A percentile compares a stretch with the other conserved stretches of the same genome.
These are phyloP conservation scores for Typhlichthys eigenmanni DNA, from an alignment of 2,797 vertebrate species.

Conservation along the genomic window DNA sequence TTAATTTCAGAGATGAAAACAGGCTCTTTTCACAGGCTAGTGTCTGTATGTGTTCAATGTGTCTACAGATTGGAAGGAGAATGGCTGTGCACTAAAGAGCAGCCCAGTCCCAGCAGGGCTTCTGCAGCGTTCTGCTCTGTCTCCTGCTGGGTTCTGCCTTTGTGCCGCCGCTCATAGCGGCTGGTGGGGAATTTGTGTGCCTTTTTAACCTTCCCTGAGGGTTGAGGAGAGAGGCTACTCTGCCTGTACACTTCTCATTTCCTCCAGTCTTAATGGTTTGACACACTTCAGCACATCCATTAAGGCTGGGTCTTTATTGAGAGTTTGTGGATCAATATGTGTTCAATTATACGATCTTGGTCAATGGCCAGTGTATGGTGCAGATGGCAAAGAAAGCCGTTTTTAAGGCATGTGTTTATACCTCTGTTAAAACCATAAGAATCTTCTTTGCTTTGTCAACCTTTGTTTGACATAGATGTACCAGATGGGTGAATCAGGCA, in stretches of 20 bases:
- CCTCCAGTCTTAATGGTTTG: constrained; percentile 35
- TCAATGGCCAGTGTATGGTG: constrained; percentile 25
- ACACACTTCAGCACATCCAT: constrained; percentile 41
- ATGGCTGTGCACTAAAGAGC: constrained; percentile 45
- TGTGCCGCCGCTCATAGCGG: constrained; percentile 66
- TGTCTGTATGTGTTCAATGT: constrained; percentile 38
- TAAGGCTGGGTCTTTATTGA: constrained; percentile 39
- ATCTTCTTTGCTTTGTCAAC: constrained; percentile 50
- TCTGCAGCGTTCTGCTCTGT: constrained; percentile 44
- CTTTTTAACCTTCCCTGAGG: constrained; percentile 73
- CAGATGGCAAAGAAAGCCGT: background rate
- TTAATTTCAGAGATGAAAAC: constrained; percentile 51
- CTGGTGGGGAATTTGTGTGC: constrained; percentile 73
- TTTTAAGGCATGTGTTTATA: constrained; percentile 52
- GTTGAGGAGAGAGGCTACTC: constrained; percentile 34
- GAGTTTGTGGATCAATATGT: constrained; percentile 49
- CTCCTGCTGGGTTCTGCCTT: constrained; percentile 68
- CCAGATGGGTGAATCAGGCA: constrained; percentile 16
- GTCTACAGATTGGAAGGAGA: constrained; percentile 29
- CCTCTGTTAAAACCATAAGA: constrained; percentile 43
- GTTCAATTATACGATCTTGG: constrained; percentile 19
- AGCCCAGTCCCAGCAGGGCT: constrained; percentile 34
- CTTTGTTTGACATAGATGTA: constrained; percentile 5
- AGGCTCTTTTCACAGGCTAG: constrained; percentile 15
- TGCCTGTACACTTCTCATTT: constrained; percentile 19